A percentile compares a stretch with the other conserved stretches of the same genome.
Conservation (phyloP, 2,797 vertebrate species). For the Sebastes steindachneri region DNA sequence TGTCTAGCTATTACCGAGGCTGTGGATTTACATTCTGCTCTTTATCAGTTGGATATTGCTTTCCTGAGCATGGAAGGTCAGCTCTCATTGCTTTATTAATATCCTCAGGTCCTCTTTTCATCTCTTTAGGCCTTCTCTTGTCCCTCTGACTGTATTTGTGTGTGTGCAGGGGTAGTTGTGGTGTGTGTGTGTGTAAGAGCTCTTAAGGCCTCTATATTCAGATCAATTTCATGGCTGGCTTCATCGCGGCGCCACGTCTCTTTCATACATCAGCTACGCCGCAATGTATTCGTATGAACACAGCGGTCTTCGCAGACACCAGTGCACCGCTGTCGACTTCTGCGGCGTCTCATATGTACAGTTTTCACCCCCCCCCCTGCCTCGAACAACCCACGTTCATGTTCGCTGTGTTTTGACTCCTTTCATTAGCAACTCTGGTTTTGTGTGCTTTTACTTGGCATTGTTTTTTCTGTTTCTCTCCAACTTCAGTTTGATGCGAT, state of each 20-base stretch:
- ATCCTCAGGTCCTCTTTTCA: slow-evolving; percentile 67
- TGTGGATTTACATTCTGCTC: slow-evolving; percentile 66
- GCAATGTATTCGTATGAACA: slow-evolving; percentile 22
- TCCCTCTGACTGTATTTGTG: slow-evolving; percentile 13
- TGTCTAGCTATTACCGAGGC: slow-evolving; percentile 52
- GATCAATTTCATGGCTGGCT: slow-evolving; percentile 82
- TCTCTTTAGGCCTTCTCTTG: slow-evolving; percentile 50
- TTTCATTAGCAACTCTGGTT: slow-evolving; percentile 7
- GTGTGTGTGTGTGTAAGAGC: slow-evolving; percentile 19
- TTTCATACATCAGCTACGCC: slow-evolving; percentile 45
- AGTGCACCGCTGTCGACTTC: not conserved
- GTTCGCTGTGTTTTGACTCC: not conserved
- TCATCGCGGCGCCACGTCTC: slow-evolving; percentile 44
- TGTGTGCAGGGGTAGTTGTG: not conserved
- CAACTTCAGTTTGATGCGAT: slow-evolving; percentile 17
- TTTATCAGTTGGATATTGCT: slow-evolving; percentile 63
- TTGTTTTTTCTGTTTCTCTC: not conserved
- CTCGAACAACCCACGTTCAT: slow-evolving; percentile 12
- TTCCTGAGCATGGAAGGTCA: slow-evolving; percentile 59
- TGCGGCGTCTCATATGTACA: not conserved
- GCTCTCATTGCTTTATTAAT: slow-evolving; percentile 76
- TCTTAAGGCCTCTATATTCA: slow-evolving; percentile 54
- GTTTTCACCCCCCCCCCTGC: not conserved
- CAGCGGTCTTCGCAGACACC: not conserved
- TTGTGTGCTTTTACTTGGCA: not conserved